Evolutionary conservation across 2,888 invertebrate species (phyloP).

Genomic region (Galeopsomyia nigrocyanea): DNA sequence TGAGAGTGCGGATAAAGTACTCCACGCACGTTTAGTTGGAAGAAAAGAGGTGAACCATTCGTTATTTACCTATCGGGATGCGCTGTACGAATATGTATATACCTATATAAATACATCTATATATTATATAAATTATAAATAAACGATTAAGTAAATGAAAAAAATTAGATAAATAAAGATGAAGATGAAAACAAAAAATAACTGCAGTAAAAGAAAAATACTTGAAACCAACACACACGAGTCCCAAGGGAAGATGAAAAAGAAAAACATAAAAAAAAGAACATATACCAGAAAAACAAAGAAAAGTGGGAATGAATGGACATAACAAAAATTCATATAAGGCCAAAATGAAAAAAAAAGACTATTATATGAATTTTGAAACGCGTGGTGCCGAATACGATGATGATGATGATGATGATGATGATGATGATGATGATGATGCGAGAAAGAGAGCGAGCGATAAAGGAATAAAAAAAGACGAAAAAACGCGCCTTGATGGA

Average conservation of each 20-base stretch:
- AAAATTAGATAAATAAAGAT: constrained; percentile 22
- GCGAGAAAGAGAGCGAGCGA: constrained; percentile 29
- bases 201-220: constrained; percentile 8
- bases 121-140: constrained; percentile 45
- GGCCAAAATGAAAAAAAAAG: constrained; percentile 13
- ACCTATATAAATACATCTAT: constrained; percentile 50
- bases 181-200: constrained; percentile 3
- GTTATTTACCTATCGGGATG: constrained; percentile 47
- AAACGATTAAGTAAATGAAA: constrained; percentile 39
- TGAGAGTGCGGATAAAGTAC: too few species aligned
- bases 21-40: constrained; percentile 1
- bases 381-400: constrained; percentile 24
- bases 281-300: constrained; percentile 9
- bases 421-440: too few species aligned
- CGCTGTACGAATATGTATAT: constrained; percentile 50
- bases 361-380: constrained; percentile 40
- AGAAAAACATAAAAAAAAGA: constrained; percentile 9
- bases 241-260: constrained; percentile 4
- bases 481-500: constrained; percentile 48
- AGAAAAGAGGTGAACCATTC: constrained; percentile 30
- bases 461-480: constrained; percentile 20
- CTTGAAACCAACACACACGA: too few species aligned
- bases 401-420: too few species aligned
- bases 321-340: constrained; percentile 34
- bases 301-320: constrained; percentile 39